Evolutionary conservation across 2,888 invertebrate genomes (phyloP), one percentile per base, ranked within the genome.

Genomic region (Callyntrura sp.): DNA sequence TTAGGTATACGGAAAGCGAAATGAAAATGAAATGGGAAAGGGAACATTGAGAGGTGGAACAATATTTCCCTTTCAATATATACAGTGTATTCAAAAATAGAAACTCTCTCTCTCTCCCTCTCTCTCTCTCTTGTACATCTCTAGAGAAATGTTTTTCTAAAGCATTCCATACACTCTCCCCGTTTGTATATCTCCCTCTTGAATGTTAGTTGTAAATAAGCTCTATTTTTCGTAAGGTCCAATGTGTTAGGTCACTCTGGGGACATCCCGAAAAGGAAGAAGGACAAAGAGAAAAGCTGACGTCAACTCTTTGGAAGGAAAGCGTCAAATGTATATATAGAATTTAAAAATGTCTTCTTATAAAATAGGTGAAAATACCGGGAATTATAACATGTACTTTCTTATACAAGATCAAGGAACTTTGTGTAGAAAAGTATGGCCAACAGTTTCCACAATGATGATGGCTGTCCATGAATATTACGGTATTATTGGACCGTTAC

Each of bases 161-260:
- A 73, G 70, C 73, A 85, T 25, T 20, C 23, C 48, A n/a, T 57
- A 78, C 35, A 35, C 48, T 73, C 23, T 76, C 51, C 20, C 28
- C 25, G 20, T 76, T 23, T 70, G 20, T 76, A 20, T 70, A 84
- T 70, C 84, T 85, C 60, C 45, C 12, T 73, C 60, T 35, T 35
- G 55, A 73, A 51, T 70, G 84, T 70, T 84, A 84, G 84, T 73
- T 43, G 84, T 85, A 85, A 85, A 73, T 85, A 85, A 70, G 73
- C 84, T 85, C 43, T 43, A 43, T 68, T 78, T 78, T 55, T 78
- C 78, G 51, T 83, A 68, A 51, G 68, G 68, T 68, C 68, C 25
- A 9, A 82, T 65, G 62, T n/a, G 51, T 51, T 48, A 83, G 83
- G 83, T 83, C 68, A 68, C 83, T 68, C 83, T 83, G 51, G 83